phyloP scores from a whole-genome alignment of 1,140 invertebrate genomes.

The Melanaphis sacchari region DNA sequence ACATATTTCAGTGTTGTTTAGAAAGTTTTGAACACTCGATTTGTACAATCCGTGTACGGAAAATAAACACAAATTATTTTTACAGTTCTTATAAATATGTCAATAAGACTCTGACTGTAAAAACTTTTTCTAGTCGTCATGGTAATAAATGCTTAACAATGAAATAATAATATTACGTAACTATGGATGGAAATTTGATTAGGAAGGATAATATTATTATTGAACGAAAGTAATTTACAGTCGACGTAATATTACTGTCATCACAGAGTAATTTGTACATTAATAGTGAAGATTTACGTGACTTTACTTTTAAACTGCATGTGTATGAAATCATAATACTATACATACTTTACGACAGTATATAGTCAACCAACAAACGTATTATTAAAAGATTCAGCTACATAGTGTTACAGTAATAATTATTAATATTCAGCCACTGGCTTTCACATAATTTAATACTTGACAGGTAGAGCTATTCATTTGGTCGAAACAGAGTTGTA shows the following conservation, averaged over 20 bases:
- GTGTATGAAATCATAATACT: not conserved
- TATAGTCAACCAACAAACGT: not conserved
- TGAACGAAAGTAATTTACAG: slow-evolving; percentile 5
- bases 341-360: not conserved
- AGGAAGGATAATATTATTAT: not conserved
- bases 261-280: not conserved
- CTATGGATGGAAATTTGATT: slow-evolving; percentile 9
- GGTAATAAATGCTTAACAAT: not conserved
- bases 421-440: slow-evolving; percentile 37
- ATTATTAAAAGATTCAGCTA: slow-evolving; percentile 1
- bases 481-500: slow-evolving; percentile 13
- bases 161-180: slow-evolving; percentile 8
- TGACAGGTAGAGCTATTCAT: slow-evolving; percentile 45
- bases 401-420: not conserved
- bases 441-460: slow-evolving; percentile 33
- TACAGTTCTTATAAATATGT: slow-evolving; percentile 9
- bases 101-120: not conserved
- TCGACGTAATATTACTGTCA: not conserved
- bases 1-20: not conserved
- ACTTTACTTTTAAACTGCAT: not conserved
- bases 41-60: not conserved
- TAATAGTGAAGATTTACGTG: not conserved
- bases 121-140: slow-evolving; percentile 32
- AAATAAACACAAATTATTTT: slow-evolving; percentile 3
- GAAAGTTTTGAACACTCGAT: not conserved